A percentile compares a stretch with the other conserved stretches of the same genome.
Evolutionary conservation across 2,888 invertebrate species (phyloP).

Genomic region (Microchrysa polita): DNA sequence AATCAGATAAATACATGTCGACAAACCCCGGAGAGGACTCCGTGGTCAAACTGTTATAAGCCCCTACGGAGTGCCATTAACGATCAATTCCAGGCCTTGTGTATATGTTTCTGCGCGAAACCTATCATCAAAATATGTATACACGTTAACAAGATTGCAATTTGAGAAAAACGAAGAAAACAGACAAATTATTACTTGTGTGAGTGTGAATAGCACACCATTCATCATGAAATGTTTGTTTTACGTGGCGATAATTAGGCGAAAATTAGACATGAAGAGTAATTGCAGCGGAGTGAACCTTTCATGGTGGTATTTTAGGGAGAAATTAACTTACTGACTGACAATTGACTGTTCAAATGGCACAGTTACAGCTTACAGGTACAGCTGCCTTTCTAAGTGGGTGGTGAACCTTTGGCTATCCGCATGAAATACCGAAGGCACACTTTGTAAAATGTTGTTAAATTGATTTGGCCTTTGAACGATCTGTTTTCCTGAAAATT

Average conservation of each 20-base stretch:
- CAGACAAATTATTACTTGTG: too few species aligned
- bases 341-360: too few species aligned
- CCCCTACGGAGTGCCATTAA: slow-evolving; percentile 2
- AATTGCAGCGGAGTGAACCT: slow-evolving; percentile 6
- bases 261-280: slow-evolving; percentile 28
- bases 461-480: too few species aligned
- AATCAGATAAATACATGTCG: neutral
- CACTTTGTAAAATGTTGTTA: neutral
- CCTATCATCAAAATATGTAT: slow-evolving; percentile 26
- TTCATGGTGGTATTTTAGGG: neutral
- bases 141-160: slow-evolving; percentile 31
- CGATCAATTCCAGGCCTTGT: slow-evolving; percentile 4
- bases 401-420: slow-evolving; percentile 22
- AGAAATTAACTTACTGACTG: too few species aligned
- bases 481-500: neutral
- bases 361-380: neutral
- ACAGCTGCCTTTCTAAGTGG: neutral
- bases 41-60: too few species aligned
- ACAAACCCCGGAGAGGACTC: too few species aligned
- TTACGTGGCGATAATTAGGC: slow-evolving; percentile 40
- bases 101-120: neutral
- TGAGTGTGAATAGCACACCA: slow-evolving; percentile 20
- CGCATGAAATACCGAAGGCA: neutral
- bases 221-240: slow-evolving; percentile 41
- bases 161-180: slow-evolving; percentile 20